Evolutionary conservation across 2,113 vertebrate species (phyloP).

Genomic region (Bungarus multicinctus): DNA sequence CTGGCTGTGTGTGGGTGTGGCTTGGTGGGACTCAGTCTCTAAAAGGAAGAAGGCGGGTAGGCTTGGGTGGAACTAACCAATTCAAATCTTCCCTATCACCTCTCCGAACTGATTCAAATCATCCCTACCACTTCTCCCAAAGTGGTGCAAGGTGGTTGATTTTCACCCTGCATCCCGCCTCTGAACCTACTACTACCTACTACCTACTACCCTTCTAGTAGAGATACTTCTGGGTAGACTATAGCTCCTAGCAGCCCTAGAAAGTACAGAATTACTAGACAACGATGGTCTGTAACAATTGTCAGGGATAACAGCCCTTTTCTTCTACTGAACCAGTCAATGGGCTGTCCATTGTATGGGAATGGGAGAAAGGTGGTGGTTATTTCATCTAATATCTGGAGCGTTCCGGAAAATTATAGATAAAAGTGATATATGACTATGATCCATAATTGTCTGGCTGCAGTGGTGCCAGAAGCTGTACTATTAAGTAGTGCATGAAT

Average conservation of each 20-base stretch:
- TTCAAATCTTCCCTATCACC: too few species aligned
- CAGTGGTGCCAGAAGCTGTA: neutral
- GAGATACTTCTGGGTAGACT: neutral
- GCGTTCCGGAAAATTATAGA: neutral
- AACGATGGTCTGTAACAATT: neutral
- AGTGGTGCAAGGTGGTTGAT: too few species aligned
- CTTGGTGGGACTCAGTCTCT: too few species aligned
- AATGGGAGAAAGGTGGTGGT: neutral
- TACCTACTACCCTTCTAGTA: too few species aligned
- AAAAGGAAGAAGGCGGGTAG: too few species aligned
- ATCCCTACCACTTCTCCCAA: too few species aligned
- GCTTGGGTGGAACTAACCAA: too few species aligned
- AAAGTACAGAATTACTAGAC: neutral
- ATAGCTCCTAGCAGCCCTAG: neutral
- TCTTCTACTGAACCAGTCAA: neutral
- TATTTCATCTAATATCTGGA: neutral
- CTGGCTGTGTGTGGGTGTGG: too few species aligned
- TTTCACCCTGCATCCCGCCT: too few species aligned
- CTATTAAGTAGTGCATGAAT: neutral
- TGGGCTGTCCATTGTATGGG: neutral
- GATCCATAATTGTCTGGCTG: neutral
- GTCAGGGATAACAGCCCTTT: neutral
- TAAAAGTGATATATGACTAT: neutral
- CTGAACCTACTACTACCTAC: too few species aligned
- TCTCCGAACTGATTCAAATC: too few species aligned